Conservation (phyloP, 2,888 invertebrate genomes). For the Metopia argyrocephala region DNA sequence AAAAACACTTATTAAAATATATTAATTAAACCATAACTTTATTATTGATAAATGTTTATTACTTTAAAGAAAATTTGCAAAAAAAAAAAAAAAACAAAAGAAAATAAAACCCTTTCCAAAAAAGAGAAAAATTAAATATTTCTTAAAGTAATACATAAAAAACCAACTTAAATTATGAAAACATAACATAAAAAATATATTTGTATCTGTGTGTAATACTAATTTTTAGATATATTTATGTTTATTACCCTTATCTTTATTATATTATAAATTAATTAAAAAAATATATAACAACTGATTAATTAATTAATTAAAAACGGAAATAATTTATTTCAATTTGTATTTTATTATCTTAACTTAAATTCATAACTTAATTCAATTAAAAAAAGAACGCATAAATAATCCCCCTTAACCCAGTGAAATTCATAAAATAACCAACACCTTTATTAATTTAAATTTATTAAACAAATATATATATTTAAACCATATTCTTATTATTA, state of each 20-base stretch:
- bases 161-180: constrained; percentile 25
- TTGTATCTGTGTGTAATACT: constrained; percentile 64
- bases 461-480: constrained; percentile 32
- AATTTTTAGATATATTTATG: constrained; percentile 61
- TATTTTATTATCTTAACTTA: constrained; percentile 36
- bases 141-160: constrained; percentile 48
- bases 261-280: constrained; percentile 54
- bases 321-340: constrained; percentile 57
- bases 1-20: constrained; percentile 45
- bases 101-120: constrained; percentile 15
- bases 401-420: constrained; percentile 11
- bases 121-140: constrained; percentile 39
- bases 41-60: constrained; percentile 63
- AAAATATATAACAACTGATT: constrained; percentile 42
- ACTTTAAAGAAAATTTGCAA: constrained; percentile 45
- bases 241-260: constrained; percentile 55
- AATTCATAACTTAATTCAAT: constrained; percentile 47
- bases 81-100: constrained; percentile 42
- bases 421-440: constrained; percentile 16
- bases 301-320: constrained; percentile 33
- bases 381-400: constrained; percentile 8
- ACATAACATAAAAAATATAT: constrained; percentile 55
- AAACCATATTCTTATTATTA: constrained; percentile 33
- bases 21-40: constrained; percentile 64
- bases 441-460: constrained; percentile 43